Evolutionary conservation across 2,797 vertebrate species (phyloP).

Genomic region (Stomatorhinus walkeri): DNA sequence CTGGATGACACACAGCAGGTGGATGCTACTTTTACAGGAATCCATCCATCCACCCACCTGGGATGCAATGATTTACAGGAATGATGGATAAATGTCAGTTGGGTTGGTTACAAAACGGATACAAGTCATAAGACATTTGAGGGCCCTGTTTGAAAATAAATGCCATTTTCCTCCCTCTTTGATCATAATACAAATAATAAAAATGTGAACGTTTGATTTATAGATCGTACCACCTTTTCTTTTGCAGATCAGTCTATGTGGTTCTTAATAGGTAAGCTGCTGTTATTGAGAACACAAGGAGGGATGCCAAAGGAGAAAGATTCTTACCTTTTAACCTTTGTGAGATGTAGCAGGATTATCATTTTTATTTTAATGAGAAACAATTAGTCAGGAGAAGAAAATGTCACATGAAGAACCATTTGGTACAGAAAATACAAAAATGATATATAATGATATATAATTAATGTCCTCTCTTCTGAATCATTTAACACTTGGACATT

Average conservation of each 20-base stretch:
- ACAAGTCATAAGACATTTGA: neutral
- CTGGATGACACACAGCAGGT: neutral
- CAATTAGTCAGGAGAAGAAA: conserved; percentile 47
- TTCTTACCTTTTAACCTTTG: neutral
- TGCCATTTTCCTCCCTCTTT: neutral
- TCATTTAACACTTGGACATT: conserved; percentile 14
- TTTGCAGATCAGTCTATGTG: neutral
- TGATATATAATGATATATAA: conserved; percentile 33
- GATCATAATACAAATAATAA: neutral
- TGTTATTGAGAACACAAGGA: neutral
- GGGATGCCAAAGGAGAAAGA: neutral
- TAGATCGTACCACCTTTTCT: neutral
- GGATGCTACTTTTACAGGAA: neutral
- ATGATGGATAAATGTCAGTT: neutral
- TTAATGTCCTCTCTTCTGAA: conserved; percentile 25
- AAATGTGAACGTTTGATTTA: neutral
- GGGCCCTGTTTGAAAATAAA: neutral
- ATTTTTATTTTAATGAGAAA: conserved; percentile 41
- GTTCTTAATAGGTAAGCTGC: neutral
- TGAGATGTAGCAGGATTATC: conserved; percentile 18
- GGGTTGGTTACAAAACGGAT: neutral
- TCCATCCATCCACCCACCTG: neutral
- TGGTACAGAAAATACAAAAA: conserved; percentile 26
- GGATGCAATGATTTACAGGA: neutral
- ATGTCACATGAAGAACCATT: conserved; percentile 6